Conservation (phyloP, 2,113 vertebrate species). For the Charadrius vociferus region DNA sequence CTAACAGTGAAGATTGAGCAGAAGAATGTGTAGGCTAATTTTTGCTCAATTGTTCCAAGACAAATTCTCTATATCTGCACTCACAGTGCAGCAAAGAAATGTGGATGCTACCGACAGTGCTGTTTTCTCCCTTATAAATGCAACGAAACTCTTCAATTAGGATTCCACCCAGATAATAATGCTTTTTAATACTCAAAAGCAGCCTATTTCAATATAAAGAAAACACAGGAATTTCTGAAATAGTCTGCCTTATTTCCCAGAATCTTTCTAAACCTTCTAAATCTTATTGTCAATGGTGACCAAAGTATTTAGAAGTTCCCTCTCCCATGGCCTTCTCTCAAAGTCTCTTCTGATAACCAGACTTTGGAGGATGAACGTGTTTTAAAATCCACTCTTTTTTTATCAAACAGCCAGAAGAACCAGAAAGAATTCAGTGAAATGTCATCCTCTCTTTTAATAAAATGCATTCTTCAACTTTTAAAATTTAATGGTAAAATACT, state of each 20-base stretch:
- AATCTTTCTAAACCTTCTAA: neutral
- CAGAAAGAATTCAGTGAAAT: neutral
- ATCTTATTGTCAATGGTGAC: neutral
- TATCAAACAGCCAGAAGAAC: neutral
- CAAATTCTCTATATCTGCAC: neutral
- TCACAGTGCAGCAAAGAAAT: neutral
- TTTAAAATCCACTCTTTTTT: neutral
- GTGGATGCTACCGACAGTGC: neutral
- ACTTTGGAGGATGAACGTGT: neutral
- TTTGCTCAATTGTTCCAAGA: neutral
- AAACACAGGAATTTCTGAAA: neutral
- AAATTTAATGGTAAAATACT: neutral
- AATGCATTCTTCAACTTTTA: neutral
- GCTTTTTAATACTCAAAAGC: neutral
- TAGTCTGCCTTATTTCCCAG: neutral
- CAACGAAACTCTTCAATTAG: neutral
- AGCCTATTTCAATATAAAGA: neutral
- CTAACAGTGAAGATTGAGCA: neutral
- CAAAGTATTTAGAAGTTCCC: neutral
- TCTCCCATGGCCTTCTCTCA: neutral
- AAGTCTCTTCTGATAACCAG: neutral
- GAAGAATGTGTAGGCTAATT: neutral
- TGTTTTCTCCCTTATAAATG: neutral
- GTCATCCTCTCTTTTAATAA: neutral
- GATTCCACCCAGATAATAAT: neutral